Evolutionary conservation across 2,797 vertebrate species (phyloP).

Genomic region (Chloroceryle inda): DNA sequence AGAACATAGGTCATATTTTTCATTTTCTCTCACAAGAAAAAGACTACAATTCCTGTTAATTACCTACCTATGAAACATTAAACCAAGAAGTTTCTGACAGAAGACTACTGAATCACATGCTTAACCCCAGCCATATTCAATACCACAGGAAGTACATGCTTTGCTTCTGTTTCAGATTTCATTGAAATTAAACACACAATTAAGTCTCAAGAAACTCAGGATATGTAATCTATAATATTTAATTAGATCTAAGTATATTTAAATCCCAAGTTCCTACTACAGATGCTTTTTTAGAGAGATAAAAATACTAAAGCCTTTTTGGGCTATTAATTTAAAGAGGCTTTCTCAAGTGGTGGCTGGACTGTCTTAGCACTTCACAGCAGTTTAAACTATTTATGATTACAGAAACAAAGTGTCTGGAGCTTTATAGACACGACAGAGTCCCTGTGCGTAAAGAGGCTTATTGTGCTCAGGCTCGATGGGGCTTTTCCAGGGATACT

Average conservation of each 20-base stretch:
- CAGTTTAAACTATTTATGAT: slow-evolving; percentile 42
- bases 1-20: neutral
- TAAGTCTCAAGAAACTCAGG: neutral
- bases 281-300: neutral
- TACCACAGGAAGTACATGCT: neutral
- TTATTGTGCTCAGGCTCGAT: slow-evolving; percentile 40
- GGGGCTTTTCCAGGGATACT: slow-evolving; percentile 37
- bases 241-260: neutral
- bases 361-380: slow-evolving; percentile 29
- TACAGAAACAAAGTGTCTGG: slow-evolving; percentile 17
- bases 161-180: neutral
- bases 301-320: neutral
- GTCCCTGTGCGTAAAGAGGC: neutral
- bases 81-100: neutral
- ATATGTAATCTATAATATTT: neutral
- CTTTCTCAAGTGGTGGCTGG: neutral
- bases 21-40: neutral
- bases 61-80: neutral
- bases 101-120: neutral
- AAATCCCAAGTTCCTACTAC: neutral
- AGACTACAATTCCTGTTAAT: neutral
- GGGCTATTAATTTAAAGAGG: neutral
- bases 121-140: neutral
- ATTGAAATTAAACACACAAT: neutral
- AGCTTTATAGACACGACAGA: slow-evolving; percentile 5